phyloP scores from a whole-genome alignment of 1,140 invertebrate species.

The Drosophila sp. region DNA sequence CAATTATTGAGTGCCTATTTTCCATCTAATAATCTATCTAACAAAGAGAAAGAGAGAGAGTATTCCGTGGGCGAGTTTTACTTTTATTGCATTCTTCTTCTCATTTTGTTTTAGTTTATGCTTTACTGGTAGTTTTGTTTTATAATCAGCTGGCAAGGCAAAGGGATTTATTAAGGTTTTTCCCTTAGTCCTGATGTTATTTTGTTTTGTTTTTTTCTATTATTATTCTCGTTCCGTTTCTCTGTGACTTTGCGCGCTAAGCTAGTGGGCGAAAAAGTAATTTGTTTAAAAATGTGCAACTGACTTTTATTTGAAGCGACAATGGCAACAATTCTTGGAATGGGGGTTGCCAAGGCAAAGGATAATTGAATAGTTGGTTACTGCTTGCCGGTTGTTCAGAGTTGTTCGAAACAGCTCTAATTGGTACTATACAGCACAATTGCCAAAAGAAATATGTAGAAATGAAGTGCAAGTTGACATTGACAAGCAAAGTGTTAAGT shows the following conservation, averaged over 20 bases:
- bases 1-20: too few relatives aligned
- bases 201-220: constrained; percentile 20
- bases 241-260: constrained; percentile 20
- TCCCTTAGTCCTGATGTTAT: constrained; percentile 26
- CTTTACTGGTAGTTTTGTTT: constrained; percentile 33
- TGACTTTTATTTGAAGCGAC: constrained; percentile 74
- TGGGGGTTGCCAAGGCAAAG: constrained; percentile 15
- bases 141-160: constrained; percentile 55
- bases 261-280: constrained; percentile 56
- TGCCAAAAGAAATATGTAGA: neutral
- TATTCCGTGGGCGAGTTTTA: neutral
- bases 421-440: constrained; percentile 40
- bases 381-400: neutral
- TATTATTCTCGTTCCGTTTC: constrained; percentile 1
- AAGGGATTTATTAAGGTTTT: constrained; percentile 60
- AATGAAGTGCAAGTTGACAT: neutral
- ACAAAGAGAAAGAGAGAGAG: neutral
- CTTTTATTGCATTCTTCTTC: too few relatives aligned
- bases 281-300: constrained; percentile 72
- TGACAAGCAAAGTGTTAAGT: neutral
- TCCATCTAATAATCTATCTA: too few relatives aligned
- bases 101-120: neutral
- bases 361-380: constrained; percentile 64
- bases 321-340: constrained; percentile 20
- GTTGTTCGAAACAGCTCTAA: constrained; percentile 39